Evolutionary conservation across 2,113 vertebrate species (phyloP), one percentile per base, ranked within the genome.

Genomic region (Microcebus ravelobensis): DNA sequence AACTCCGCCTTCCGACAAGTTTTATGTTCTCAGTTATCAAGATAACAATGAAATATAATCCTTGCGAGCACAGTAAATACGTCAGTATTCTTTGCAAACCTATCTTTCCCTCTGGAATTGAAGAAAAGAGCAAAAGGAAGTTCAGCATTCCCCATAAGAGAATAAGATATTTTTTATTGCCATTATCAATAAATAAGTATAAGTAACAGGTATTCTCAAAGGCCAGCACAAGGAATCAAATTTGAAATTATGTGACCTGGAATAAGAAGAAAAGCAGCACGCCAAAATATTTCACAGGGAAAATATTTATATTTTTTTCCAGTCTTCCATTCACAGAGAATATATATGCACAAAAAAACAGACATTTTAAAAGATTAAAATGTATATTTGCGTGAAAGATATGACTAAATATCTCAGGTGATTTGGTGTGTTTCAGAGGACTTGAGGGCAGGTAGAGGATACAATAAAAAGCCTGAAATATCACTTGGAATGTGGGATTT

Each of bases 31-130:
- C 93, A 71, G 59, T 97, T 95, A 95, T 94, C 77, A 90, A 94
- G 85, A 87, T 92, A 85, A 97, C 96, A 98, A 80, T 95, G 65
- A 85, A 97, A 87, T 86, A 81, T 8, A 82, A 90, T 25, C 45
- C 9, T 85, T 48, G 34, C 95, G 92, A 92, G 90, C 76, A 71
- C 57, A 79, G 84, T 79, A 83, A 95, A 88, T 94, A 29, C 63
- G 90, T 97, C 87, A 93, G 27, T 63, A 83, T 95, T 96, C 89
- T 96, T 79, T 88, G 67, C 92, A 97, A 96, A 94, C 90, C 96
- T 88, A 59, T 91, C 81, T 97, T 97, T 94, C 81, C 67, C 8
- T 73, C 52, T 55, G 82, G 82, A 94, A 93, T 67, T 91, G 74
- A 97, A 92, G 61, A 94, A 74, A 59, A 61, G 82, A 61, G 87